Evolutionary conservation across 2,888 invertebrate species (phyloP).

Genomic region (Trypoxylon attenuatum): DNA sequence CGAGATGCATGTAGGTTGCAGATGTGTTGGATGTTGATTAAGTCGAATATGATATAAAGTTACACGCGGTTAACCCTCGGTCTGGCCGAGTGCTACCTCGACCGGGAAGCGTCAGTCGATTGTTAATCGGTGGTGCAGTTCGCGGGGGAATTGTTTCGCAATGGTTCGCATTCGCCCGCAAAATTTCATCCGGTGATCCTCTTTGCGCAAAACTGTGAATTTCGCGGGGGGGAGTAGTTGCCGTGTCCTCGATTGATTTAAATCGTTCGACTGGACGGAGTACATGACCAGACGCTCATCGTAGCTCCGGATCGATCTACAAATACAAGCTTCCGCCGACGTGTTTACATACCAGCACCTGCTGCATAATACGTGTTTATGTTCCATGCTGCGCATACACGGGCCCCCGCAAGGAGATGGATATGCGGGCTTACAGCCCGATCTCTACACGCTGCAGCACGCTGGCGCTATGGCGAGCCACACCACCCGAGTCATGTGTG

Average conservation of each 20-base stretch:
- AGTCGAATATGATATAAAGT: conserved; percentile 43
- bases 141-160: conserved; percentile 23
- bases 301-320: conserved; percentile 37
- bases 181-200: conserved; percentile 30
- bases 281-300: conserved; percentile 25
- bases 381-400: conserved; percentile 15
- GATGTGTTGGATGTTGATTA: conserved; percentile 43
- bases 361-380: conserved; percentile 45
- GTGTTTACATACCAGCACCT: conserved; percentile 36
- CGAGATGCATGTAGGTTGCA: conserved; percentile 20
- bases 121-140: conserved; percentile 39
- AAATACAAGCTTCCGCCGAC: conserved; percentile 20
- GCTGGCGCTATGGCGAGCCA: too few species aligned
- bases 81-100: too few species aligned
- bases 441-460: too few species aligned
- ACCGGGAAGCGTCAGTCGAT: conserved; percentile 29
- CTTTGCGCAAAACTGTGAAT: too few species aligned
- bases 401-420: conserved; percentile 23
- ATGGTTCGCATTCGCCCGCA: conserved; percentile 29
- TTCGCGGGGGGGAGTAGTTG: too few species aligned
- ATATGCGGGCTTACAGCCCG: conserved; percentile 27
- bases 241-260: background rate
- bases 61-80: conserved; percentile 31
- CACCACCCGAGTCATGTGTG: background rate
- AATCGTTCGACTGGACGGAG: background rate